Evolutionary conservation across 1,140 invertebrate species (phyloP).

Genomic region (Dryas iulia): DNA sequence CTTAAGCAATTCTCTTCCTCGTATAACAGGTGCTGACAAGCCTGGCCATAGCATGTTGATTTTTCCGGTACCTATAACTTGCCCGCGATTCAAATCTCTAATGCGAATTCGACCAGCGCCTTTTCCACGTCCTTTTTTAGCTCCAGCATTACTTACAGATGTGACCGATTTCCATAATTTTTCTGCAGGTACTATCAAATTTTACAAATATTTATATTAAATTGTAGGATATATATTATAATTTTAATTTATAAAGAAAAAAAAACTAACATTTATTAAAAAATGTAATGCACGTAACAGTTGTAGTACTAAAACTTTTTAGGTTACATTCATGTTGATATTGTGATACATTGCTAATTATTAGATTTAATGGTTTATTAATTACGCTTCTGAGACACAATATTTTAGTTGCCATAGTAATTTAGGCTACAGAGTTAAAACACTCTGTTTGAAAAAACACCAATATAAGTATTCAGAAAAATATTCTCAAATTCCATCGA

Average conservation of each 20-base stretch:
- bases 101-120: constrained; percentile 85
- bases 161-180: constrained; percentile 96
- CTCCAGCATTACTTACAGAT: constrained; percentile 97
- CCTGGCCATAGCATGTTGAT: constrained; percentile 95
- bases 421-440: not conserved
- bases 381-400: constrained; percentile 45
- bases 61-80: constrained; percentile 93
- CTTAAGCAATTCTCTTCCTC: constrained; percentile 87
- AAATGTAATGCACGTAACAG: constrained; percentile 57
- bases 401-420: constrained; percentile 54
- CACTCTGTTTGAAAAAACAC: not conserved
- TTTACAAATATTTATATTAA: not conserved
- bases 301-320: constrained; percentile 57
- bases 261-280: constrained; percentile 69
- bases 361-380: constrained; percentile 40
- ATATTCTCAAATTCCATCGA: not conserved
- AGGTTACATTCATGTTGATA: constrained; percentile 59
- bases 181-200: constrained; percentile 85
- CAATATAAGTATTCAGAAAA: not conserved
- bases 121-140: constrained; percentile 95
- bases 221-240: not conserved
- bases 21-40: constrained; percentile 90
- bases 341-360: constrained; percentile 31
- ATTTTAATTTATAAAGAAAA: not conserved
- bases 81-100: constrained; percentile 94